Conservation (phyloP, 2,888 invertebrate species). For the Craniophora ligustri region DNA sequence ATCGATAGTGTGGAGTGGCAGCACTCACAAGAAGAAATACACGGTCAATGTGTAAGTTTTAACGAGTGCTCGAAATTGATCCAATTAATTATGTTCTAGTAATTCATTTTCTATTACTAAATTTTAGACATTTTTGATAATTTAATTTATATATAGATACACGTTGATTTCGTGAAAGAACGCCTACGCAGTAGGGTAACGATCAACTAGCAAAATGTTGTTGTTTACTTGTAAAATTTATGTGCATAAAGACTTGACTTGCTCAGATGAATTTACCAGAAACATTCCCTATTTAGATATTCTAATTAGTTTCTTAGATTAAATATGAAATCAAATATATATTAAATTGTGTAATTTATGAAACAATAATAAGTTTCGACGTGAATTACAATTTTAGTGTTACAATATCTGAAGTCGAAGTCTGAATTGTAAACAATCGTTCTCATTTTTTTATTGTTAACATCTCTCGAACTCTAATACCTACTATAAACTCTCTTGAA, state of each 20-base stretch:
- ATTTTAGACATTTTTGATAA: constrained; percentile 77
- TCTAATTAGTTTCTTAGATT: constrained; percentile 55
- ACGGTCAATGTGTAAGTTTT: constrained; percentile 87
- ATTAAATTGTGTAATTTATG: constrained; percentile 34
- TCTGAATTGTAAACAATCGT: constrained; percentile 44
- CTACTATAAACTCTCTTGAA: constrained; percentile 68
- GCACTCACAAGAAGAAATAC: constrained; percentile 83
- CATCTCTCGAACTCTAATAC: constrained; percentile 60
- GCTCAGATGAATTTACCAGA: constrained; percentile 48
- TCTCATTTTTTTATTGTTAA: constrained; percentile 51
- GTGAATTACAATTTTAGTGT: constrained; percentile 33
- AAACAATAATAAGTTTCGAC: constrained; percentile 40
- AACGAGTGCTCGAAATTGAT: constrained; percentile 87
- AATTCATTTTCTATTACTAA: constrained; percentile 87
- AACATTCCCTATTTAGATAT: constrained; percentile 49
- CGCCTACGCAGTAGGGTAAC: constrained; percentile 61
- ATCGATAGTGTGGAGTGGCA: constrained; percentile 77
- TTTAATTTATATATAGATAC: constrained; percentile 81
- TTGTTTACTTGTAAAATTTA: constrained; percentile 47
- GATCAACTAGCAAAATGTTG: constrained; percentile 47
- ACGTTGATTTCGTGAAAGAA: constrained; percentile 70
- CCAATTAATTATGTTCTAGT: constrained; percentile 85
- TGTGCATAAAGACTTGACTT: constrained; percentile 47
- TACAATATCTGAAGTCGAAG: constrained; percentile 38
- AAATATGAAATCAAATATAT: constrained; percentile 42